These are phyloP conservation scores for Huso huso DNA, from an alignment of 2,797 vertebrate genomes.

Conservation along the genomic window DNA sequence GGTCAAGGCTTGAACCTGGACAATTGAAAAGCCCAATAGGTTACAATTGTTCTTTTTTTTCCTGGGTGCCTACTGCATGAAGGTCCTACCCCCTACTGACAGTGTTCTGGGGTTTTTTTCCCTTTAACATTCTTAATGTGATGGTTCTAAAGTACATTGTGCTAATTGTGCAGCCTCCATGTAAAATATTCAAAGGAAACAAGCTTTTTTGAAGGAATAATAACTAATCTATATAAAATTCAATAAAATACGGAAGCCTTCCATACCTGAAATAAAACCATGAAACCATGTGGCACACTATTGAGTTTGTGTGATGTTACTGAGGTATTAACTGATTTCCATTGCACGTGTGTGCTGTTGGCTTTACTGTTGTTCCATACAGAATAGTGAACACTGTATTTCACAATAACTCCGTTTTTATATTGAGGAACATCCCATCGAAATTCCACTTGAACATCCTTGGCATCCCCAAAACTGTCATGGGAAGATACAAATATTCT, in stretches of 20 bases:
- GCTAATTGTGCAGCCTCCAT: too few species aligned
- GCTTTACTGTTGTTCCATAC: slow-evolving; percentile 29
- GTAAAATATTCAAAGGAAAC: background rate
- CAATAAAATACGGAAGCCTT: too few species aligned
- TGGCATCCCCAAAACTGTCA: slow-evolving; percentile 15
- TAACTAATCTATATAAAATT: too few species aligned
- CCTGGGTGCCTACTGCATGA: too few species aligned
- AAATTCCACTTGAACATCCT: slow-evolving; percentile 39
- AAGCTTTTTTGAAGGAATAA: slow-evolving; percentile 8
- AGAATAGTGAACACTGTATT: slow-evolving; percentile 45
- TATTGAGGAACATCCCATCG: slow-evolving; percentile 48
- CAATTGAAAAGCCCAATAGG: background rate
- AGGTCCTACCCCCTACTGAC: too few species aligned
- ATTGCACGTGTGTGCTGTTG: slow-evolving; percentile 16
- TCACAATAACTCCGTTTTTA: slow-evolving; percentile 41
- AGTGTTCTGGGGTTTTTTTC: too few species aligned
- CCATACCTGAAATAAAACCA: slow-evolving; percentile 51
- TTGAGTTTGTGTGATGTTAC: slow-evolving; percentile 33
- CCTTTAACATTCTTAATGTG: too few species aligned
- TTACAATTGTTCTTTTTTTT: background rate
- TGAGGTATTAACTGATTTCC: slow-evolving; percentile 20
- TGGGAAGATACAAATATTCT: slow-evolving; percentile 40
- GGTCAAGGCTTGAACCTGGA: slow-evolving; percentile 53
- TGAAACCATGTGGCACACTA: slow-evolving; percentile 25
- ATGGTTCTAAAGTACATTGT: too few species aligned